A percentile compares a stretch with the other conserved stretches of the same genome.
phyloP scores from a whole-genome alignment of 2,797 vertebrate species.

The Sebastes steindachneri region DNA sequence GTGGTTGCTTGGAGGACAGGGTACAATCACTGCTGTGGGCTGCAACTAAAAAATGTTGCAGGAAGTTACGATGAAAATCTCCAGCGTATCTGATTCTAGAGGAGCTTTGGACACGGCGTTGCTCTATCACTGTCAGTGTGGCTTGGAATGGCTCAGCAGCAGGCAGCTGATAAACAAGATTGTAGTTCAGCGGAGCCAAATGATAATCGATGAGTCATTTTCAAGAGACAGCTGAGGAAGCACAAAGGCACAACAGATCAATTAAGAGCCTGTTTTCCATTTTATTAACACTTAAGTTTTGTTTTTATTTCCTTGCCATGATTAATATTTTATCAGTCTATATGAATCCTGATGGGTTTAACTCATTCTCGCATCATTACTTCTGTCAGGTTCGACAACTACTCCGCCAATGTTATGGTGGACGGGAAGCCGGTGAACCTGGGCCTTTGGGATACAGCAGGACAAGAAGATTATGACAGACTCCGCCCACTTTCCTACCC shows the following conservation, averaged over 20 bases:
- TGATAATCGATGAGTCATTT: background rate
- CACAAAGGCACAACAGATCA: background rate
- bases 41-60: background rate
- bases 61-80: background rate
- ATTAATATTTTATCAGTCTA: background rate
- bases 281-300: background rate
- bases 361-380: background rate
- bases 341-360: background rate
- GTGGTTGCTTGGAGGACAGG: background rate
- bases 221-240: background rate
- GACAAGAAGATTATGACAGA: slow-evolving; percentile 98
- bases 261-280: background rate
- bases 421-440: slow-evolving; percentile 98
- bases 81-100: background rate
- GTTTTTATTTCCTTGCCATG: background rate
- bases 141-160: background rate
- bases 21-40: background rate
- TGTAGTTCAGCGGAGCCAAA: background rate
- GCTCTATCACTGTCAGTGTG: background rate
- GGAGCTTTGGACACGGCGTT: background rate
- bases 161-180: background rate
- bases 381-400: slow-evolving; percentile 93
- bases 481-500: slow-evolving; percentile 97
- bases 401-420: slow-evolving; percentile 99
- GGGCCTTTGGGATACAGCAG: slow-evolving; percentile 98